Conservation (phyloP, 2,797 vertebrate genomes). For the Trichosurus vulpecula region DNA sequence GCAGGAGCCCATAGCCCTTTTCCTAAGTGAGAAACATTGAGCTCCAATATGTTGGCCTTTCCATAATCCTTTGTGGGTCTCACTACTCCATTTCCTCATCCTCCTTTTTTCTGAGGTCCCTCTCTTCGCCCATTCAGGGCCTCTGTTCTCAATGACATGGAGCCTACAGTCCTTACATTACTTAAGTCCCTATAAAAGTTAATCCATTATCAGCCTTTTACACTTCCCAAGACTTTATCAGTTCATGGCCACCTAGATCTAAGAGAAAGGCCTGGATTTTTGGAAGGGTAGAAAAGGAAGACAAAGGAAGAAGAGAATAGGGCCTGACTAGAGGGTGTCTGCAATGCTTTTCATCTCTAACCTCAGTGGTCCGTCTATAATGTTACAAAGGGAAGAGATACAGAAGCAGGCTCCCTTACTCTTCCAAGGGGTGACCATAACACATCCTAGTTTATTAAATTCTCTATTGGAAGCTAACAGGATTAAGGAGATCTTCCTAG, state of each 20-base stretch:
- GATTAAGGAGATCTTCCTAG: background rate
- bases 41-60: background rate
- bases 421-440: background rate
- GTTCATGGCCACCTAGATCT: background rate
- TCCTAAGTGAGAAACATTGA: background rate
- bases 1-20: background rate
- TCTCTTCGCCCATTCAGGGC: background rate
- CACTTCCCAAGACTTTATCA: background rate
- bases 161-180: background rate
- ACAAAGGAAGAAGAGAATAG: background rate
- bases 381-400: background rate
- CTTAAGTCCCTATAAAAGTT: background rate
- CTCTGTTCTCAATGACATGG: background rate
- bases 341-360: background rate
- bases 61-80: background rate
- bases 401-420: background rate
- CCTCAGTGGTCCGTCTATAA: background rate
- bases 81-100: background rate
- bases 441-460: background rate
- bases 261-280: background rate
- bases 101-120: background rate
- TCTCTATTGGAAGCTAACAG: conserved; percentile 65
- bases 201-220: background rate
- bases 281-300: background rate
- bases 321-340: background rate